These are phyloP conservation scores for Luperina testacea DNA, from an alignment of 2,888 invertebrate genomes.

Conservation along the genomic window DNA sequence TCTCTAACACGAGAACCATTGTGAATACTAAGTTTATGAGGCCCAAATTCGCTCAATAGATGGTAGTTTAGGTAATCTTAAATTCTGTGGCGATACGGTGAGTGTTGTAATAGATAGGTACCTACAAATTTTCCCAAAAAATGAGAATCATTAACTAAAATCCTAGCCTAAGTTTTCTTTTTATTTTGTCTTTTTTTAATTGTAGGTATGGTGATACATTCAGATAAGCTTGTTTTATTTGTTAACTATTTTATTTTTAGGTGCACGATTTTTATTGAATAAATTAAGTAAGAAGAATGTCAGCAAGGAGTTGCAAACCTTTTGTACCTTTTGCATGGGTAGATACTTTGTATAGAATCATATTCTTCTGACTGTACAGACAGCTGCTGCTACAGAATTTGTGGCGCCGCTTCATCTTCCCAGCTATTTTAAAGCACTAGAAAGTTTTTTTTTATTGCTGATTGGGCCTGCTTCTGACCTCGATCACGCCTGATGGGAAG, in stretches of 20 bases:
- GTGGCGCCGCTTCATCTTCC: too few relatives aligned
- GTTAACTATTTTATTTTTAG: neutral
- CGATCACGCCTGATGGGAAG: too few relatives aligned
- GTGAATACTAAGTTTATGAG: conserved; percentile 53
- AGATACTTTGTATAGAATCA: neutral
- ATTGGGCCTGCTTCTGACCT: too few relatives aligned
- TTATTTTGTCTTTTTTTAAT: neutral
- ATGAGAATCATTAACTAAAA: neutral
- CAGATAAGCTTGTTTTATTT: neutral
- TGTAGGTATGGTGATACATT: neutral
- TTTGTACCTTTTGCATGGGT: neutral
- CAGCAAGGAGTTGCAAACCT: neutral
- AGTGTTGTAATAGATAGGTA: conserved; percentile 19
- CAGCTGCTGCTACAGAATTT: neutral
- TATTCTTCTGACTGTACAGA: neutral
- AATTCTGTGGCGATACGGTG: conserved; percentile 10
- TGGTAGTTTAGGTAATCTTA: conserved; percentile 11
- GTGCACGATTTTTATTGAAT: neutral
- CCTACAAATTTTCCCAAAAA: neutral
- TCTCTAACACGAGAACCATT: conserved; percentile 26
- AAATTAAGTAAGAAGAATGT: neutral
- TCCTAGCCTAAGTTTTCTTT: neutral
- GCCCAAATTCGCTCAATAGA: conserved; percentile 9
- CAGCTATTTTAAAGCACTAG: too few relatives aligned
- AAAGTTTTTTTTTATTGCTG: too few relatives aligned